Percentiles rank a stretch among this genome's conserved stretches.
phyloP scores from a whole-genome alignment of 2,888 invertebrate species.

The Zeuzera pyrina region DNA sequence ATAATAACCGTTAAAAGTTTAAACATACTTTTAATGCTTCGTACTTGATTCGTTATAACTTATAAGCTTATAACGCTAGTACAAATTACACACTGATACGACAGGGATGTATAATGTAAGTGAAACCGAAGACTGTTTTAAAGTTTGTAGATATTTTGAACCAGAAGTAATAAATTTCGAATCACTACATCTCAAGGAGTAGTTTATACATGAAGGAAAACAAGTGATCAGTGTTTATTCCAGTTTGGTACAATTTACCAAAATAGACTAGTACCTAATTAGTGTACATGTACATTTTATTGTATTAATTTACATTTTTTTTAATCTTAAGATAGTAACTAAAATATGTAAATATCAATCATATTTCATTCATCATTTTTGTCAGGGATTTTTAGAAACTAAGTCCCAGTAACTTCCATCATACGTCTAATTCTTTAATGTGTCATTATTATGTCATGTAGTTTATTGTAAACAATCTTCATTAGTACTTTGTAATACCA shows the following conservation, averaged over 20 bases:
- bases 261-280: slow-evolving; percentile 61
- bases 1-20: slow-evolving; percentile 14
- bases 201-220: slow-evolving; percentile 29
- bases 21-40: slow-evolving; percentile 31
- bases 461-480: slow-evolving; percentile 2
- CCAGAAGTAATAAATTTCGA: slow-evolving; percentile 34
- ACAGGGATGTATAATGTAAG: slow-evolving; percentile 66
- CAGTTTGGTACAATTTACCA: slow-evolving; percentile 58
- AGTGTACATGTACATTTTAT: slow-evolving; percentile 38
- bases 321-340: slow-evolving; percentile 20
- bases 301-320: neutral
- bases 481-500: too few relatives aligned
- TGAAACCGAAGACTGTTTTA: slow-evolving; percentile 67
- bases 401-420: slow-evolving; percentile 21
- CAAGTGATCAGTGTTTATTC: slow-evolving; percentile 54
- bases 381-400: slow-evolving; percentile 8
- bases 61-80: slow-evolving; percentile 48
- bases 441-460: slow-evolving; percentile 3
- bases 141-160: slow-evolving; percentile 62
- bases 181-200: slow-evolving; percentile 33
- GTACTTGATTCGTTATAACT: slow-evolving; percentile 43
- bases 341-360: slow-evolving; percentile 30
- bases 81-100: slow-evolving; percentile 62
- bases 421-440: slow-evolving; percentile 20
- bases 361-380: slow-evolving; percentile 6